Evolutionary conservation across 2,888 invertebrate species (phyloP), one percentile per base, ranked within the genome.

Genomic region (Rosalia funebris): DNA sequence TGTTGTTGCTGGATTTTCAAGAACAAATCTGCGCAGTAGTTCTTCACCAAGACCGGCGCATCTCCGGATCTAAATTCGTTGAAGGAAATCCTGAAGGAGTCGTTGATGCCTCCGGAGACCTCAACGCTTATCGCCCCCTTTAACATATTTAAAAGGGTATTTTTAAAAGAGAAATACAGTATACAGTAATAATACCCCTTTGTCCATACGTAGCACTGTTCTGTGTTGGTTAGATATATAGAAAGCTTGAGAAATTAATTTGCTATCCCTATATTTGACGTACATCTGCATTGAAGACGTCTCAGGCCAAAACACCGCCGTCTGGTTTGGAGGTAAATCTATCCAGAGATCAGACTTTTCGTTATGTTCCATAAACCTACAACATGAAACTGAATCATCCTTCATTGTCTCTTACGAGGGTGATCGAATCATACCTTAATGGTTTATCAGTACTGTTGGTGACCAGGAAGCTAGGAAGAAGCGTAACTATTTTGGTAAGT

Each of bases 281-380:
- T 89, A 90, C 90, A 93, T 90, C 68, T 86, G 86, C 89, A 91
- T 90, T 0, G 90, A 89, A 63, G 90, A 89, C 0, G 92, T 92
- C 71, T 89, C 90, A 0, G 93, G 93, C 92, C 92, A 93, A 80
- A 91, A 93, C 4, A 91, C 85, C 11, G 87, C 81, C 70, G 89
- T 90, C 79, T 91, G 89, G 61, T 85, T 85, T 0, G 90, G 87
- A 0, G 85, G 81, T 12, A 93, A 81, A 81, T 93, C 93, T 48
- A 90, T 86, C 93, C 93, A 93, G 7, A 93, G 82, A 80, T 93
- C 93, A 0, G 92, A 91, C 37, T 90, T 87, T 75, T 93, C 92
- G 74, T 93, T 92, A 78, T 91, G 90, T 75, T 93, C 93, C 93
- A 93, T 93, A 82, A 90, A 93, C 54, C 92, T 83, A 34, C 84